Evolutionary conservation across 2,113 vertebrate species (phyloP).

Genomic region (Xiphophorus maculatus): DNA sequence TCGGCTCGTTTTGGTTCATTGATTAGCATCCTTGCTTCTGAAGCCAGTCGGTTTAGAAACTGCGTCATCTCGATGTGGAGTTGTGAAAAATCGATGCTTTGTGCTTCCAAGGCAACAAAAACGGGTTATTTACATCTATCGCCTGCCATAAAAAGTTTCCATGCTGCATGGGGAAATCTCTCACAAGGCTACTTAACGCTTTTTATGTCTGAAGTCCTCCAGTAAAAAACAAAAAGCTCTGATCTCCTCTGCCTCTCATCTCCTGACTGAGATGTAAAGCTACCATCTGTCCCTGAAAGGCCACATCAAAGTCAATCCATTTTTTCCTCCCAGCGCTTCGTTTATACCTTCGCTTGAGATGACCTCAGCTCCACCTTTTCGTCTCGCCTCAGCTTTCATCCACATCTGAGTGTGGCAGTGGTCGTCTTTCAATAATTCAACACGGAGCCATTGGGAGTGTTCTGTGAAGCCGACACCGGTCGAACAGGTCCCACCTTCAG

Average conservation of each 20-base stretch:
- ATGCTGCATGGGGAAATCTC: background rate
- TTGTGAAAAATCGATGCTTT: constrained; percentile 22
- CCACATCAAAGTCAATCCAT: constrained; percentile 60
- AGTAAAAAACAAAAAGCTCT: background rate
- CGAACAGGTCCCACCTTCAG: background rate
- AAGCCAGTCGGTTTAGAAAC: background rate
- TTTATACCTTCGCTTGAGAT: constrained; percentile 33
- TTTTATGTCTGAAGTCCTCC: background rate
- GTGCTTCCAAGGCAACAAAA: constrained; percentile 12
- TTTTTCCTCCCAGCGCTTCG: constrained; percentile 6
- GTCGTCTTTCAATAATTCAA: constrained; percentile 57
- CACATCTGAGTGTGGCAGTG: constrained; percentile 51
- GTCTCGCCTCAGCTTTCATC: constrained; percentile 62
- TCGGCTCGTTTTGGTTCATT: background rate
- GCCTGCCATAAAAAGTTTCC: background rate
- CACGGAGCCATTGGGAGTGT: background rate
- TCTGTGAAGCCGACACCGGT: constrained; percentile 5
- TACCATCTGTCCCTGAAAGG: constrained; percentile 42
- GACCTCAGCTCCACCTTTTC: constrained; percentile 52
- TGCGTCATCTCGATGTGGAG: background rate
- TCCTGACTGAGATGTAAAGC: constrained; percentile 21
- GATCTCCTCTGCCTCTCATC: constrained; percentile 31
- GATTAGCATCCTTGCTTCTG: constrained; percentile 22
- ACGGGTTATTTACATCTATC: constrained; percentile 26
- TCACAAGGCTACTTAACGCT: constrained; percentile 6